A percentile compares a stretch with the other conserved stretches of the same genome.
Conservation (phyloP, 2,113 vertebrate species). For the Silurus meridionalis region DNA sequence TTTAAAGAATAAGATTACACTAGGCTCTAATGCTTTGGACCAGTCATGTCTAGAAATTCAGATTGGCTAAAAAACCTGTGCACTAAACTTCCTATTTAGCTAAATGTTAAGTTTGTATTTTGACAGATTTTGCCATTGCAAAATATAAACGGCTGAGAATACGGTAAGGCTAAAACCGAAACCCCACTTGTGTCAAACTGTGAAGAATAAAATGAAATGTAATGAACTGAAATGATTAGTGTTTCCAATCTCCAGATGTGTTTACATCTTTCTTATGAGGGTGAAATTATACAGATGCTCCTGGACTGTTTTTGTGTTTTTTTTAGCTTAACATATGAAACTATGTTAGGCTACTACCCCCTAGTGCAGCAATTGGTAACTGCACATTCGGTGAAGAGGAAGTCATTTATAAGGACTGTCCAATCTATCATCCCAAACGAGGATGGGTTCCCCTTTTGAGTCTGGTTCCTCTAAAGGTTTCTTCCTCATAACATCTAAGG, state of each 20-base stretch:
- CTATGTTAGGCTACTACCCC: background rate
- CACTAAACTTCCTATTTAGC: background rate
- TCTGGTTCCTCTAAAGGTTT: too few species aligned
- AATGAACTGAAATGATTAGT: background rate
- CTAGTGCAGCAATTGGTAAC: conserved; percentile 11
- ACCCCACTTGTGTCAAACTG: background rate
- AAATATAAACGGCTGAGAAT: background rate
- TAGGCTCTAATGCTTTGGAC: background rate
- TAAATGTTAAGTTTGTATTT: background rate
- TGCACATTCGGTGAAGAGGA: background rate
- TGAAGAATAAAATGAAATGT: background rate
- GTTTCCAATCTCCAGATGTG: background rate
- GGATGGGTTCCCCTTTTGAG: too few species aligned
- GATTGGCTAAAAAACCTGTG: background rate
- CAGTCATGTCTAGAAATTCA: background rate
- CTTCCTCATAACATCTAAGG: too few species aligned
- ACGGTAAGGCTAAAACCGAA: background rate
- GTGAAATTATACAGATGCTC: background rate
- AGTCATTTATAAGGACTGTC: background rate
- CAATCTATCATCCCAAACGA: background rate
- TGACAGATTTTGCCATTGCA: background rate
- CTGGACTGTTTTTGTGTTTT: background rate
- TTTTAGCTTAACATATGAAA: background rate
- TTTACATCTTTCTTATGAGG: background rate
- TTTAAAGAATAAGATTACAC: background rate